Evolutionary conservation across 2,113 vertebrate species (phyloP), one percentile per base, ranked within the genome.

Genomic region (Centropristis striata): DNA sequence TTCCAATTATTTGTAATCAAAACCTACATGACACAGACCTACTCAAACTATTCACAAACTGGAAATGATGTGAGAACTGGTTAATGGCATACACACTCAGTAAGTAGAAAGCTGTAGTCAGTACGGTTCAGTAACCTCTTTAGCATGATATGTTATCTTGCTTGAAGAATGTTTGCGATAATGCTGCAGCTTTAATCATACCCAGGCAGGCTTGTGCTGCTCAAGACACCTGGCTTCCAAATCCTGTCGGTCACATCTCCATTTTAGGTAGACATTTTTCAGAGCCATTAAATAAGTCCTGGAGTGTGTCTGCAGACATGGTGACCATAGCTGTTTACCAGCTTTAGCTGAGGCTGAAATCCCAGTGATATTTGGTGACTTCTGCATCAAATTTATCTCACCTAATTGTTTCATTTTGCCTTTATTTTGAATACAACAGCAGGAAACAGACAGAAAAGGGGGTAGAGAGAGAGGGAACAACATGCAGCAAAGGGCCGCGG

Each of bases 161-260:
- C 58, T 61, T 42, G 27, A 81, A 86, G 83, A 90, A 89, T 88
- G 83, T 72, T 61, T 44, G 41, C 58, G 78, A 87, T 87, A 90
- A 69, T 80, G 57, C 66, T 44, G 44, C 18, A 36, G 81, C 77
- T 90, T 86, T 85, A 84, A 87, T 81, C 79, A 25, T 80, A 83
- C 50, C 53, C 74, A 75, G 77, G 55, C 59, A 67, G 59, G 50
- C 58, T 73, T 54, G 55, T 80, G 85, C 57, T 50, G 65, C 46
- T 81, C 54, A 50, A 69, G 75, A 75, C 87, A 87, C 89, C 89
- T 85, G 85, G 78, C 44, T 57, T 80, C 75, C 51, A 90, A 81
- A 83, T 71, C 80, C 44, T 27, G 67, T 83, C 16, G 25, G 78
- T 78, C 84, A 88, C 70, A 87, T 86, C 51, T 87, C 78, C 64